Percentiles rank a stretch among this genome's conserved stretches.
Conservation (phyloP, 2,113 vertebrate genomes). For the Oryzias javanicus region DNA sequence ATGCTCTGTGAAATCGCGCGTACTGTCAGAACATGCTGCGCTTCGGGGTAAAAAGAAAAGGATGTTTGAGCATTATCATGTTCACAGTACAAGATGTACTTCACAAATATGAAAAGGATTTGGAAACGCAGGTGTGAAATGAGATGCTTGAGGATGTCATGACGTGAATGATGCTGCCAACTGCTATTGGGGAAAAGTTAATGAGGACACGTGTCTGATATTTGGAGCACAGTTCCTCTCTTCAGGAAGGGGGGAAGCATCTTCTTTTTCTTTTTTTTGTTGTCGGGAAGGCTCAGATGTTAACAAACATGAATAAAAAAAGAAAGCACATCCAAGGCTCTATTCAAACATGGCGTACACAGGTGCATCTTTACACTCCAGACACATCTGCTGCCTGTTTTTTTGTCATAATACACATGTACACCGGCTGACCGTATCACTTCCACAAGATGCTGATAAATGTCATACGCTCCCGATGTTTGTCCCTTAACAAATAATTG, state of each 20-base stretch:
- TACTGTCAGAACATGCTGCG: constrained; percentile 14
- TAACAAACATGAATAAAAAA: constrained; percentile 14
- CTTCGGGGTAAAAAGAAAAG: constrained; percentile 8
- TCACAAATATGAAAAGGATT: constrained; percentile 25
- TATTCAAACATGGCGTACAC: constrained; percentile 31
- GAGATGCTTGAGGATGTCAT: constrained; percentile 34
- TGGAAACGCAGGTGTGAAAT: constrained; percentile 44
- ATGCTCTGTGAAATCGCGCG: constrained; percentile 41
- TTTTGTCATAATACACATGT: constrained; percentile 62
- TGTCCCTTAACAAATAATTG: constrained; percentile 61
- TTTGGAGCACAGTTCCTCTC: constrained; percentile 41
- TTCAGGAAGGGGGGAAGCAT: constrained; percentile 20
- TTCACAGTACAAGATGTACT: constrained; percentile 7
- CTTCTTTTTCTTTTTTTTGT: constrained; percentile 1
- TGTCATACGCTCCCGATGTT: constrained; percentile 58
- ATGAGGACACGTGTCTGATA: constrained; percentile 24
- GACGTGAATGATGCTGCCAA: constrained; percentile 33
- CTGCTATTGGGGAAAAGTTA: constrained; percentile 21
- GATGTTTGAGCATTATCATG: constrained; percentile 12
- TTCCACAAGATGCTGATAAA: constrained; percentile 54
- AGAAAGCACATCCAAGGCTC: constrained; percentile 14
- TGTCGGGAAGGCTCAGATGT: constrained; percentile 15
- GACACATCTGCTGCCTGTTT: constrained; percentile 43
- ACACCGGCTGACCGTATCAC: constrained; percentile 38
- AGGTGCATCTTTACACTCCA: constrained; percentile 17